Percentiles rank a stretch among this genome's conserved stretches.
Conservation (phyloP, 2,797 vertebrate species). For the Pseudocheirus occidentalis region DNA sequence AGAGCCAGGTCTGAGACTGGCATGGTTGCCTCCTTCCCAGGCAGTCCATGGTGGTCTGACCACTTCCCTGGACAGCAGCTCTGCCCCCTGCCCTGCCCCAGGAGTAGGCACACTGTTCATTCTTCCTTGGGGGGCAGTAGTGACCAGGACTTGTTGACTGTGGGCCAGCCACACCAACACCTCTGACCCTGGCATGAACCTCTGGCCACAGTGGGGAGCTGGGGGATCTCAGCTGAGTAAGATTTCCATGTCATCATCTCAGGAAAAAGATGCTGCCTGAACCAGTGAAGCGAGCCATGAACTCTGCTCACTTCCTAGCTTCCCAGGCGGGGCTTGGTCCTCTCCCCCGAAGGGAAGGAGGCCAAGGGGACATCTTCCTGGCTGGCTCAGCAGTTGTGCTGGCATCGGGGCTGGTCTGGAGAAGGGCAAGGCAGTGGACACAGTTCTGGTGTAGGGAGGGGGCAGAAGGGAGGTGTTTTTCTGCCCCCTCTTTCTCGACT, state of each 20-base stretch:
- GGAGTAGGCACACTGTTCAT: neutral
- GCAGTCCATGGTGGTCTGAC: too few relatives aligned
- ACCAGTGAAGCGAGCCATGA: neutral
- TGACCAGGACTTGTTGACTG: neutral
- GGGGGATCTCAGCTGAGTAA: neutral
- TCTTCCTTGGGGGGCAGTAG: neutral
- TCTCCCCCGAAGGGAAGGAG: neutral
- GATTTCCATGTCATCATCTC: too few relatives aligned
- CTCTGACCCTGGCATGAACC: neutral
- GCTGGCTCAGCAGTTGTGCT: too few relatives aligned
- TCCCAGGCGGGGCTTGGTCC: rapidly evolving
- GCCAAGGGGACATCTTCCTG: neutral
- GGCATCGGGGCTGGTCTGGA: neutral
- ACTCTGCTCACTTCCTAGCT: neutral
- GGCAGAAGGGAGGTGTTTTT: too few relatives aligned
- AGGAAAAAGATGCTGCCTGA: neutral
- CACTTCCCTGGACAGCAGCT: too few relatives aligned
- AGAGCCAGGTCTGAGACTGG: neutral
- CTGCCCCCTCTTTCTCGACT: slow-evolving; percentile 2
- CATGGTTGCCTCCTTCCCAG: too few relatives aligned
- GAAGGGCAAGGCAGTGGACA: neutral
- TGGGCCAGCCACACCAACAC: too few relatives aligned
- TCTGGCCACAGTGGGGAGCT: neutral
- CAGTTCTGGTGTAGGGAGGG: neutral
- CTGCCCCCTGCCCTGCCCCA: too few relatives aligned